phyloP scores from a whole-genome alignment of 2,113 vertebrate species.

The Mesoclemmys tuberculata region DNA sequence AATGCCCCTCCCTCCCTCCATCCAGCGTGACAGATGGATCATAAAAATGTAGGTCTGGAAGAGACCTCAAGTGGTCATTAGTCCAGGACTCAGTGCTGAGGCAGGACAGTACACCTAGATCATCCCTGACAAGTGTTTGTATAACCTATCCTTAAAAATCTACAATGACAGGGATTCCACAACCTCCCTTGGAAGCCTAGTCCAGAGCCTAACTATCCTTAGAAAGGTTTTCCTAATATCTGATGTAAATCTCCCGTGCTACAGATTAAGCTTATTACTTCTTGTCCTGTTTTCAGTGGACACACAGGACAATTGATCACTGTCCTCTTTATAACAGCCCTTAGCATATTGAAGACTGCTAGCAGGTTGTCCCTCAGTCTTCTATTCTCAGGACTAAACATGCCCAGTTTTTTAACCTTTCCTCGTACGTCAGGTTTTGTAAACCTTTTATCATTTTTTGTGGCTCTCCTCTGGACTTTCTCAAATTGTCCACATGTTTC shows the following conservation, averaged over 20 bases:
- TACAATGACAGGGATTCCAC: background rate
- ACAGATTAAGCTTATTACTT: background rate
- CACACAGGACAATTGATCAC: background rate
- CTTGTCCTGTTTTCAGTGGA: background rate
- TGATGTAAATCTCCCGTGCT: background rate
- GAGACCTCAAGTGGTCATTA: background rate
- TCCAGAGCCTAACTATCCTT: background rate
- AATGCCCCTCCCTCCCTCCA: too few relatives aligned
- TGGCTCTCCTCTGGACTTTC: background rate
- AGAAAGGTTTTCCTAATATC: background rate
- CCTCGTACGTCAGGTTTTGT: background rate
- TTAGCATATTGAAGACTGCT: background rate
- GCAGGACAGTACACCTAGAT: background rate
- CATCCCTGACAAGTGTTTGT: background rate
- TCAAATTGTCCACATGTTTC: background rate
- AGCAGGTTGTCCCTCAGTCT: background rate
- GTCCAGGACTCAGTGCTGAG: background rate
- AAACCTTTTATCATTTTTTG: background rate
- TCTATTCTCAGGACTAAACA: background rate
- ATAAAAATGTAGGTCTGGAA: background rate
- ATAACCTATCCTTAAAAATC: too few relatives aligned
- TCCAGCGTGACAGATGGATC: too few relatives aligned
- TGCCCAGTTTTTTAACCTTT: background rate
- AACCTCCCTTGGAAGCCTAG: background rate
- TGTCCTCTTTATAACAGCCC: background rate